phyloP scores from a whole-genome alignment of 2,797 vertebrate species.

The Rhinella marina region DNA sequence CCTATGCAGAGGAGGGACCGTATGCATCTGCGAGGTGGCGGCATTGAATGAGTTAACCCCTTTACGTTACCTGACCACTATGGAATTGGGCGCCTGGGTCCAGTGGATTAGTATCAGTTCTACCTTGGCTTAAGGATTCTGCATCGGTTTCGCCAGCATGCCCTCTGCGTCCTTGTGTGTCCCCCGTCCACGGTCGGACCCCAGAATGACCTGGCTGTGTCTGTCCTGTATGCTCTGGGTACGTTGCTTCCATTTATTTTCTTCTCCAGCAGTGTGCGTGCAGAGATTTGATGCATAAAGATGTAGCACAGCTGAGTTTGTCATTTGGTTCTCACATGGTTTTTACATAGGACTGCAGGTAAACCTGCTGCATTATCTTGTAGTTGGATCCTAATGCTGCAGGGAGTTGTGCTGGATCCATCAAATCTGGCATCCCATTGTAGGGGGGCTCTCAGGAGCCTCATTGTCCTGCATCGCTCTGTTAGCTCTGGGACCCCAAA shows the following conservation, averaged over 20 bases:
- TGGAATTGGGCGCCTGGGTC: neutral
- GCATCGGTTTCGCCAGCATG: neutral
- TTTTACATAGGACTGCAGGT: constrained; percentile 1
- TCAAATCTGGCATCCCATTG: neutral
- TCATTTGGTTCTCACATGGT: neutral
- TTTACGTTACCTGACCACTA: constrained; percentile 38
- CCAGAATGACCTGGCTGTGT: constrained; percentile 86
- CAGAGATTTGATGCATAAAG: neutral
- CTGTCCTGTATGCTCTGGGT: constrained; percentile 97
- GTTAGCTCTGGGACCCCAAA: neutral
- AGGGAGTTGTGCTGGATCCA: neutral
- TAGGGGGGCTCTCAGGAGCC: neutral
- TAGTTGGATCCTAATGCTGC: neutral
- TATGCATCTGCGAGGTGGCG: neutral
- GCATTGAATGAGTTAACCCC: constrained; percentile 31
- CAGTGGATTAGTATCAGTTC: neutral
- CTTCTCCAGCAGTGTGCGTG: neutral
- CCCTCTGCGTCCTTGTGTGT: neutral
- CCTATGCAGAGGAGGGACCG: neutral
- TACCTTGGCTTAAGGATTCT: neutral
- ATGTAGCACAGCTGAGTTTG: neutral
- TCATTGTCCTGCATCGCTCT: neutral
- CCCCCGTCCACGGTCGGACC: constrained; percentile 30
- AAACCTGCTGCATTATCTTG: neutral
- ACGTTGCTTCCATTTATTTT: constrained; percentile 66